phyloP scores from a whole-genome alignment of 1,140 invertebrate species.

The Dysdera silvatica region DNA sequence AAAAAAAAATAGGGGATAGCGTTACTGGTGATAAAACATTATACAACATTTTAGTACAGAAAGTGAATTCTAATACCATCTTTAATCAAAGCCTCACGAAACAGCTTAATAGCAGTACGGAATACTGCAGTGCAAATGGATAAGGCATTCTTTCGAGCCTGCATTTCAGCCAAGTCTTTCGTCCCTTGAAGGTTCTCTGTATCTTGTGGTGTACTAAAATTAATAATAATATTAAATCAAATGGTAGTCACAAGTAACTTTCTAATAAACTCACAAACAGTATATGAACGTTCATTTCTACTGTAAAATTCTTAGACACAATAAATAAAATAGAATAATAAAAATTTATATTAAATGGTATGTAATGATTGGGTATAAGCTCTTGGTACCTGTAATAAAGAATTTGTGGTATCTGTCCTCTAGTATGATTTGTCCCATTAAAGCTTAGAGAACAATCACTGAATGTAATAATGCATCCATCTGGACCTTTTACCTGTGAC shows the following conservation, averaged over 20 bases:
- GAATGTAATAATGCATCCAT: constrained; percentile 87
- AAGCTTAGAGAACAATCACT: constrained; percentile 84
- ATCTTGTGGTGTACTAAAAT: constrained; percentile 54
- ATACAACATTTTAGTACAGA: no score
- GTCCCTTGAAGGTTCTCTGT: constrained; percentile 57
- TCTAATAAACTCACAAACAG: no score
- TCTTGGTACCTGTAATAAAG: constrained; percentile 64
- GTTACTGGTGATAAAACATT: no score
- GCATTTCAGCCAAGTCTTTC: constrained; percentile 59
- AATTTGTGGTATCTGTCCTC: constrained; percentile 90
- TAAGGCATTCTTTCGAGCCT: constrained; percentile 63
- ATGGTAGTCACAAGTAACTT: no score
- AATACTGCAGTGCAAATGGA: constrained; percentile 63
- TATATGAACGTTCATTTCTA: no score
- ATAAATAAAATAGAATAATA: neutral
- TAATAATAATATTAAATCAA: no score
- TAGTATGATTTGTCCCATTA: constrained; percentile 84
- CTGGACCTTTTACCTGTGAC: constrained; percentile 72
- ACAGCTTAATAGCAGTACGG: constrained; percentile 60
- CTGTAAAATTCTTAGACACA: neutral
- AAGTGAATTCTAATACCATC: constrained; percentile 44
- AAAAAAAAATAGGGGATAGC: no score
- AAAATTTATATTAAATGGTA: neutral
- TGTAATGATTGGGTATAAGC: neutral
- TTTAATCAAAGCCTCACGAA: constrained; percentile 55